phyloP scores from a whole-genome alignment of 2,888 invertebrate genomes.

The Dysmachus trigonus region DNA sequence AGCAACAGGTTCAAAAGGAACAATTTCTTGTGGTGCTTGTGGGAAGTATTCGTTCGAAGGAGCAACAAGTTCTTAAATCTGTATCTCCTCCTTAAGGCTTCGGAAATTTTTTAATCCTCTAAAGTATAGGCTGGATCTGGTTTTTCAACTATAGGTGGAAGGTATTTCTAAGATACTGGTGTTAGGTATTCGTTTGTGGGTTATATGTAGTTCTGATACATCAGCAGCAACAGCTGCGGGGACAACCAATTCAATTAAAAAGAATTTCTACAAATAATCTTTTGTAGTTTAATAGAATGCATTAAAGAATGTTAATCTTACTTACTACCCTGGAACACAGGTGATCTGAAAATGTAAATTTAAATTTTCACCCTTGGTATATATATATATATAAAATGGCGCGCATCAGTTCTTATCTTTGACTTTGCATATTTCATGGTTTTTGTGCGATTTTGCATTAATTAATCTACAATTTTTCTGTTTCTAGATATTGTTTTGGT shows the following conservation, averaged over 20 bases:
- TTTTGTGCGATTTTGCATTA: background rate
- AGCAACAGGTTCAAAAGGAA: too few species aligned
- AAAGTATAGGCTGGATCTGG: background rate
- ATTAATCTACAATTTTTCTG: background rate
- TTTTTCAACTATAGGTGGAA: background rate
- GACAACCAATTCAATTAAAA: background rate
- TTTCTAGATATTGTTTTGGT: conserved; percentile 6
- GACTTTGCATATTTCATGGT: background rate
- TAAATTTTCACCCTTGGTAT: background rate
- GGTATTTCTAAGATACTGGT: background rate
- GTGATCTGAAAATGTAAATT: background rate
- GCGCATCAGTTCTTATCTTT: background rate
- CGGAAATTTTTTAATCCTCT: conserved; percentile 16
- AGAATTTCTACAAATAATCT: conserved; percentile 13
- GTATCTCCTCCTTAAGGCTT: background rate
- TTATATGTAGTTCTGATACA: background rate
- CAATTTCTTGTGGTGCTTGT: background rate
- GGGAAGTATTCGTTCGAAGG: conserved; percentile 28
- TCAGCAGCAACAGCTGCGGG: conserved; percentile 22
- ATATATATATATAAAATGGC: conserved; percentile 5
- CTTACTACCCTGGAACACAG: background rate
- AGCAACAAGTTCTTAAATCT: background rate
- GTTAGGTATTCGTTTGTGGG: conserved; percentile 9
- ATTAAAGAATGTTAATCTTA: background rate
- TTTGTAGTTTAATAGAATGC: background rate